phyloP scores from a whole-genome alignment of 2,888 invertebrate genomes.

The Heliconius ethilla region DNA sequence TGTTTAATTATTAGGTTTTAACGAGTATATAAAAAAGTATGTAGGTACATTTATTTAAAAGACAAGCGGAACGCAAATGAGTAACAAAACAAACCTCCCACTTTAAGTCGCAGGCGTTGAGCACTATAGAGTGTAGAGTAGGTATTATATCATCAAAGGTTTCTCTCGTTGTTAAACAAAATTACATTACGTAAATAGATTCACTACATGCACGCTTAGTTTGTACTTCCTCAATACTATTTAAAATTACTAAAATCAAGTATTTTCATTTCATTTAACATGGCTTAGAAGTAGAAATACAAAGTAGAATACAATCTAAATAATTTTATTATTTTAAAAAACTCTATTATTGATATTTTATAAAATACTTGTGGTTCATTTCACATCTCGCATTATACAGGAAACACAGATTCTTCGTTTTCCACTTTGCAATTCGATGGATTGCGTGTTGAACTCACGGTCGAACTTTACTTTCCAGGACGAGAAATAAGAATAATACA shows the following conservation, averaged over 20 bases:
- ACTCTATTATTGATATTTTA: neutral
- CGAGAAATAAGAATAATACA: no score
- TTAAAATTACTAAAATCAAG: conserved; percentile 30
- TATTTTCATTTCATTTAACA: neutral
- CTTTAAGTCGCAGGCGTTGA: conserved; percentile 34
- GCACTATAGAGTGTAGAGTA: conserved; percentile 47
- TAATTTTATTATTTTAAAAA: neutral
- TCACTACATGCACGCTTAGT: conserved; percentile 57
- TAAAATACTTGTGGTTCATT: neutral
- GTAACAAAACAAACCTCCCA: conserved; percentile 28
- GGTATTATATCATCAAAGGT: conserved; percentile 72
- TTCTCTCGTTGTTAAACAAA: conserved; percentile 78
- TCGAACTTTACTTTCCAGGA: no score
- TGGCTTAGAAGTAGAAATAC: neutral
- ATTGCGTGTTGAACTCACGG: no score
- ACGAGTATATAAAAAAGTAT: neutral
- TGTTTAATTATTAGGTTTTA: no score
- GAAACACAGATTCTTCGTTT: neutral
- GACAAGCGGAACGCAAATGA: conserved; percentile 33
- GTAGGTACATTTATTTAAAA: conserved; percentile 2
- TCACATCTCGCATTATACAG: neutral
- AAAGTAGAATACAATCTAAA: no score
- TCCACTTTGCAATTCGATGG: neutral
- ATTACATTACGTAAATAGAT: conserved; percentile 69
- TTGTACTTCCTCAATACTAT: conserved; percentile 60